Base-by-base conservation (phyloP, 2,888 invertebrate species). In the Thera britannica region DNA sequence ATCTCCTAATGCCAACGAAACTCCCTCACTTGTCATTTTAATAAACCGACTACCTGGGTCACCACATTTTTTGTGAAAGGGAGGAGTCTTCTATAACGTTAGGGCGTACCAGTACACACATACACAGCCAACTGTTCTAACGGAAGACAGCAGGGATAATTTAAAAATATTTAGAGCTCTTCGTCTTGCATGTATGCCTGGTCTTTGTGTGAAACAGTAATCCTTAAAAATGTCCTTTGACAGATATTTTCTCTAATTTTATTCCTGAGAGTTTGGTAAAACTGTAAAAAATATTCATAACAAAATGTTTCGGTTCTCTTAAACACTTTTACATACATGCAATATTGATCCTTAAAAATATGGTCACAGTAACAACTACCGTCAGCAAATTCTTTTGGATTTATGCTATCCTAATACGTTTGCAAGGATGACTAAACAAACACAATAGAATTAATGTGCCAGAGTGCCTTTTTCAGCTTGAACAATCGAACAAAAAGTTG, bases 191-290 rank as follows among this genome's bases (percentile, higher is more conserved):
- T 70, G 52, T 48, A 34, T 12, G 41, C 67, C 67, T 62, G 38
- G 67, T 67, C 9, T 49, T 58, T 12, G 48, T 67, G 62, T 58
- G 62, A 67, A 62, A 23, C 58, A 55, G 49, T 61, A 61, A 61
- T 66, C 61, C 49, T 34, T 44, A 58, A 49, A 48, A 44, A 62
- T 36, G n/a, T 9, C n/a, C 35, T 46, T 38, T 7, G 8, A 44
- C 5, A 44, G 8, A 7, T 44, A 44, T 44, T 44, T 44, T 44
- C 8, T 44, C 5, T 44, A 38, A 38, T 38, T 38, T 38, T 38
- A 38, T 38, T 38, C 38, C 38, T 23, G 23, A 23, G 23, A 23
- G 23, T 23, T 23, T 23, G 23, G 23, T 23, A 23, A 23, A 23
- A 23, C 23, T 23, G 23, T 23, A 23, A 23, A 23, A 23, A 23